Conservation (phyloP, 2,113 vertebrate species). For the Lepidothrix coronata region DNA sequence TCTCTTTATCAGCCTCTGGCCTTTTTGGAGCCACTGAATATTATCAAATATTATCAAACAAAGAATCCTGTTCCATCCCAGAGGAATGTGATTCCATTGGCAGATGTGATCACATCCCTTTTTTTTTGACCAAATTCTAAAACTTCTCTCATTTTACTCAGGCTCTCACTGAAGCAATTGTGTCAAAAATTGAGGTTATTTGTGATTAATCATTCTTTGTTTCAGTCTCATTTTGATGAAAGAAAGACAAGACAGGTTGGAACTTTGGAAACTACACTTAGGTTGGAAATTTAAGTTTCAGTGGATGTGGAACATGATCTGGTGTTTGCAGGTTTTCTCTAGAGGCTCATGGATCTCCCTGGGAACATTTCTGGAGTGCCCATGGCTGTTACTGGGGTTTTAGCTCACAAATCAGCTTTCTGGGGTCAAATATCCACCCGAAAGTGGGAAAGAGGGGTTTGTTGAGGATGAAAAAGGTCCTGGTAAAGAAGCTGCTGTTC, state of each 20-base stretch:
- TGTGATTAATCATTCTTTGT: background rate
- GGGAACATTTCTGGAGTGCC: background rate
- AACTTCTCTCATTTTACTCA: background rate
- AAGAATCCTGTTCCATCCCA: background rate
- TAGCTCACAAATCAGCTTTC: background rate
- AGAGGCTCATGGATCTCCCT: background rate
- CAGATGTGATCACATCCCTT: background rate
- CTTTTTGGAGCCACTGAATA: background rate
- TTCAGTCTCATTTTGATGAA: background rate
- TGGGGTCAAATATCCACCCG: fast-evolving
- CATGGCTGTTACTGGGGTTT: background rate
- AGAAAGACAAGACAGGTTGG: background rate
- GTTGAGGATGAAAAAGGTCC: background rate
- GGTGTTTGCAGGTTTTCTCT: background rate
- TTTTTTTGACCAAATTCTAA: background rate
- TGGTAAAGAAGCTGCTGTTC: background rate
- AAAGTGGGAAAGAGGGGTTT: background rate
- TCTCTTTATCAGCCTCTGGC: background rate
- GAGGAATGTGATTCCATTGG: background rate
- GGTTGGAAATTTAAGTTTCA: background rate
- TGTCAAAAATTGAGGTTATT: background rate
- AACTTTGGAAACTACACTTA: background rate
- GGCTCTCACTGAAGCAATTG: background rate
- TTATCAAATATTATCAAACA: background rate
- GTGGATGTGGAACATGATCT: background rate